Base-by-base conservation (phyloP, 2,113 vertebrate genomes). In the Brevimyrus niger region DNA sequence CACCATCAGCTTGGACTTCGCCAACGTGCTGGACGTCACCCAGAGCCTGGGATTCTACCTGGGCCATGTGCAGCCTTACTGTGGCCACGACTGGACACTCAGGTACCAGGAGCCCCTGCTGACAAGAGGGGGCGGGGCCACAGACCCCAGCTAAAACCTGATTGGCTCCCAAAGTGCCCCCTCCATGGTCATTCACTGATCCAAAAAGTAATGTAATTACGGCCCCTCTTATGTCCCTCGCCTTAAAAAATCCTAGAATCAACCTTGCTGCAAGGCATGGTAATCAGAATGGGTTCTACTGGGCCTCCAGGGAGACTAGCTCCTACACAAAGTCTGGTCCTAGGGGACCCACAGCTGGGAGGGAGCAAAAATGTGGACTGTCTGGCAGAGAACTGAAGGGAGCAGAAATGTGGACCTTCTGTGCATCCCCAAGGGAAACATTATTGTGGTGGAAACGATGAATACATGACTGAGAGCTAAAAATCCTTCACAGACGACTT, bases 21-120 rank as follows among this genome's bases (percentile, higher is more conserved):
- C 97, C 94, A 99, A 99, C 76, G 96, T 99, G 19, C 95, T 99
- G 90, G 98, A 99, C 42, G 98, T 99, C 91, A 99, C 98, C 11
- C 98, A 99, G 89, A 99, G 98, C 92, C 96, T 99, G 27, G 98
- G 98, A 19, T 99, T 99, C 94, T 99, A 98, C 92, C 94, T 99
- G 23, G 98, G 98, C 65, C 98, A 98, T 15, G 97, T 99, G 65
- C 98, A 99, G 91, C 98, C 98, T 0, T 98, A 98, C 94, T 99
- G 98, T 90, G 96, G 96, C 65, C 98, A 99, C 3, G 98, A 99
- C 94, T 99, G 98, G 98, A 99, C 98, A 3, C 97, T 99, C 85
- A 99, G 98, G 98, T 99, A 93, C 5, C 1, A 2, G 35, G 1
- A 7, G 17, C 21, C 69, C 15, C 35, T 76, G 15, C 19, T 27